phyloP scores from a whole-genome alignment of 2,113 vertebrate genomes.

The Tachycineta bicolor region DNA sequence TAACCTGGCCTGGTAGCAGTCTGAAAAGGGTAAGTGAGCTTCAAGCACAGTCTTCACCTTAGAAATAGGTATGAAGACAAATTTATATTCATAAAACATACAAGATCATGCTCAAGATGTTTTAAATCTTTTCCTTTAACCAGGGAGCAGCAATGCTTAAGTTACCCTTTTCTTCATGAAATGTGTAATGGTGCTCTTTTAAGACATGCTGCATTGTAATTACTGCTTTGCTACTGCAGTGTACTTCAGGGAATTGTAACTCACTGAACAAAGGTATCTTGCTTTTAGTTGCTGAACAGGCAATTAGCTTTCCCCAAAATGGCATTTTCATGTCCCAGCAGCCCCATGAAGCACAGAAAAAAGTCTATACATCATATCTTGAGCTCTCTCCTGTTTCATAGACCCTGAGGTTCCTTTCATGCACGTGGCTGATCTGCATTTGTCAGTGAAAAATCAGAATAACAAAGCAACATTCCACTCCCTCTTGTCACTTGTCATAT shows the following conservation, averaged over 20 bases:
- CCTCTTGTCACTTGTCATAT: neutral
- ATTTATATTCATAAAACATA: conserved; percentile 34
- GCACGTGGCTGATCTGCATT: neutral
- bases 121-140: conserved; percentile 35
- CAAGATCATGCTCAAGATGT: neutral
- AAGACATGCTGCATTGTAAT: conserved; percentile 52
- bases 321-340: conserved; percentile 19
- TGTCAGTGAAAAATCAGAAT: conserved; percentile 42
- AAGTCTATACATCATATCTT: conserved; percentile 4
- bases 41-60: neutral
- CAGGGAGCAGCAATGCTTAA: neutral
- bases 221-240: conserved; percentile 36
- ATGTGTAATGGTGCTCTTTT: conserved; percentile 47
- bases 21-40: neutral
- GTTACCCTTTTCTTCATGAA: conserved; percentile 19
- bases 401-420: neutral
- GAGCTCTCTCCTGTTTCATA: neutral
- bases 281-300: conserved; percentile 51
- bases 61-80: neutral
- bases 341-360: conserved; percentile 12
- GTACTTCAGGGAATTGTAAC: conserved; percentile 40
- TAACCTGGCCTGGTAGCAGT: neutral
- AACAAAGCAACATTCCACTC: conserved; percentile 19
- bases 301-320: conserved; percentile 56
- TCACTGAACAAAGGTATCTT: conserved; percentile 59